Base-by-base conservation (phyloP, 2,888 invertebrate genomes). In the Pandemis cinnamomeana region DNA sequence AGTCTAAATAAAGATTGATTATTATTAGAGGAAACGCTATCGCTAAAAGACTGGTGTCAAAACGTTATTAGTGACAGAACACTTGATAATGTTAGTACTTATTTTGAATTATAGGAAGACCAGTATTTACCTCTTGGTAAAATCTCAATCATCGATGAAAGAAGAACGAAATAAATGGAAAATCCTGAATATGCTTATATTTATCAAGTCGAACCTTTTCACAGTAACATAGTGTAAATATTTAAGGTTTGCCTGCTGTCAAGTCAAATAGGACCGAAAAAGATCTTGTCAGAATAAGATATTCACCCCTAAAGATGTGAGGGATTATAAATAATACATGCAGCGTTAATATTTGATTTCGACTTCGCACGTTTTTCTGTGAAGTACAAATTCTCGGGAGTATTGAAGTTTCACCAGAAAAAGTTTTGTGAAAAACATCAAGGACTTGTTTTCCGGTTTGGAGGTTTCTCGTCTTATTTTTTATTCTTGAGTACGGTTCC, bases 291-390 rank as follows among this genome's bases (percentile, higher is more conserved):
- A 60, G 64, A 69, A 73, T 72, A 60, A 72, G 63, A 69, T 72
- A 68, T 69, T 73, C 73, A 73, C 73, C 70, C 66, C 73, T 53
- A 61, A 71, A 66, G 63, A 69, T 69, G 66, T 67, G 74, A 53
- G 55, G 71, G 70, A 74, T 74, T 71, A 74, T 74, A 71, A 71
- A 74, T 74, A 74, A 74, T 66, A 71, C 74, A 74, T 74, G 60
- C 46, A 71, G 74, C 53, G n/a, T 74, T 62, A 71, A 74, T 74
- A 74, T 74, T 74, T 74, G 71, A 74, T 74, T 66, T 71, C 53
- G 74, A 62, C 61, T 74, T 71, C 70, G 67, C 53, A 71, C 61
- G 71, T 70, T 71, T 67, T 42, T 41, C 67, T 53, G 51, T 60
- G 64, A 69, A 63, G 60, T 63, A 53, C n/a, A 46, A 67, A 62